Percentiles rank a stretch among this genome's conserved stretches.
Conservation (phyloP, 1,140 invertebrate species). For the Solenopsis fugax region DNA sequence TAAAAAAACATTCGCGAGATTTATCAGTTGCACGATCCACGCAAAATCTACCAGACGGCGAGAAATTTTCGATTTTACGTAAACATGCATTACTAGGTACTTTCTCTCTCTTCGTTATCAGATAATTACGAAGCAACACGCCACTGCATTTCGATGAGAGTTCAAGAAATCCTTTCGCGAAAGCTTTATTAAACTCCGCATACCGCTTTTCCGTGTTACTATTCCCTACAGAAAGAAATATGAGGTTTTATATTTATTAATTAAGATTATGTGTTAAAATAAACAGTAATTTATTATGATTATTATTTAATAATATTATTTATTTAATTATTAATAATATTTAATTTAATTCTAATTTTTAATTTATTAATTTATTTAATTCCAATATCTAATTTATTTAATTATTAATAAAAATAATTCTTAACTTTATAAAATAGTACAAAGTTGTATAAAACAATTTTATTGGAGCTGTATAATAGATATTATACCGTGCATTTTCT, state of each 20-base stretch:
- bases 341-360: too few relatives aligned
- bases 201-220: not conserved
- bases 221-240: not conserved
- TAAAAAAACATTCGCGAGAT: not conserved
- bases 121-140: constrained; percentile 62
- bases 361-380: too few relatives aligned
- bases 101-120: constrained; percentile 47
- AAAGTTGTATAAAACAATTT: not conserved
- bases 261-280: not conserved
- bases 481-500: constrained; percentile 7
- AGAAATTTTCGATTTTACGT: constrained; percentile 24
- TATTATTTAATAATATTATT: constrained; percentile 5
- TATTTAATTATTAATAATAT: not conserved
- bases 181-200: constrained; percentile 12
- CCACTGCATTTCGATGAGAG: constrained; percentile 19
- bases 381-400: too few relatives aligned
- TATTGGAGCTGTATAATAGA: constrained; percentile 24
- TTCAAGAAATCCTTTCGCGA: constrained; percentile 19
- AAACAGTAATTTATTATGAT: not conserved
- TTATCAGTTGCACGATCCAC: not conserved
- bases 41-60: not conserved
- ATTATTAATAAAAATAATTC: not conserved
- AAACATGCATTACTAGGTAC: constrained; percentile 6
- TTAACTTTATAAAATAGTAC: constrained; percentile 10
- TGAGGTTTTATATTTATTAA: not conserved